Percentiles rank a stretch among this genome's conserved stretches.
Conservation (phyloP, 2,113 vertebrate genomes). For the rat (Rattus norvegicus) region GRCr8 NC_086019.1:35578001-35578500, state of each 20-base stretch:
- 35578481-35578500: constrained; percentile 71
- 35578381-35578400: too few relatives aligned
- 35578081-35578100: too few relatives aligned
- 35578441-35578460: not conserved
- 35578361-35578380: not conserved
- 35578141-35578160: not conserved
- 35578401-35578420: not conserved
- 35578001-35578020: not conserved
- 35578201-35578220: not conserved
- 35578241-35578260: not conserved
- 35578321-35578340: not conserved
- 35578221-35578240: not conserved
- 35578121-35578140: too few relatives aligned
- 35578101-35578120: too few relatives aligned
- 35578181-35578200: not conserved
- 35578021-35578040: not conserved
- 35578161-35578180: not conserved
- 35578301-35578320: not conserved
- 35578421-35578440: not conserved
- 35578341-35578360: not conserved
- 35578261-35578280: not conserved
- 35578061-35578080: too few relatives aligned
- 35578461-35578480: constrained; percentile 38
- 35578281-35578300: not conserved
- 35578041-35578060: too few relatives aligned